Evolutionary conservation across 1,140 invertebrate species (phyloP), one percentile per base, ranked within the genome.

Genomic region (Coptotermes formosanus): DNA sequence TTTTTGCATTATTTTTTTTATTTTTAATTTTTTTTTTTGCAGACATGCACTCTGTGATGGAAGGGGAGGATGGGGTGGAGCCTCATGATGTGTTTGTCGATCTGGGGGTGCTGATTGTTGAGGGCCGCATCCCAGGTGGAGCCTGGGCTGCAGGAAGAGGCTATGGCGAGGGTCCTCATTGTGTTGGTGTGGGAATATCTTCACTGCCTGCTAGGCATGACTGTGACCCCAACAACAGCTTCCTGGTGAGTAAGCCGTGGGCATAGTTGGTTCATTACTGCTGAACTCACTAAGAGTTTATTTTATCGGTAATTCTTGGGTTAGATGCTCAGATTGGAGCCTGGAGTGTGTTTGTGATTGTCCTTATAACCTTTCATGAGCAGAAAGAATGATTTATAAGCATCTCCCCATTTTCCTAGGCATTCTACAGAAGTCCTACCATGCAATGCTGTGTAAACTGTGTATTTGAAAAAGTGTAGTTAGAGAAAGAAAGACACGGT

Each of bases 151-250:
- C 85, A n/a, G 89, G 89, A n/a, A 91, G 92, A 86, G 92, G 92
- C 16, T 91, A 92, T 86, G 90, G 91, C 25, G 92, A 93, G 87
- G 92, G 93, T 14, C 92, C 92, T 7, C 93, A 93, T 88, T 93
- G 92, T 88, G 87, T 89, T 85, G 89, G 84, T 48, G 48, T 82
- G 38, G 85, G 59, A 2, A 69, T 82, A 43, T 48, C 87, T 0
- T 59, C 84, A 85, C 85, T 45, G 87, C 88, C 86, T 87, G 75
- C 64, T 69, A 86, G 88, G 75, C 91, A 92, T 86, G 88, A 89
- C 30, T 91, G 91, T 88, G 89, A 91, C 81, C 87, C 88, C 30
- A 19, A 21, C 21, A 59, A 14, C 45, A 84, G n/a, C 48, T 55
- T 38, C 25, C 43, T 84, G 83, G 83, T 84, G n/a, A 84, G 83